These are phyloP conservation scores for Stenolophus ochropezus DNA, from an alignment of 2,888 invertebrate species.

Conservation along the genomic window DNA sequence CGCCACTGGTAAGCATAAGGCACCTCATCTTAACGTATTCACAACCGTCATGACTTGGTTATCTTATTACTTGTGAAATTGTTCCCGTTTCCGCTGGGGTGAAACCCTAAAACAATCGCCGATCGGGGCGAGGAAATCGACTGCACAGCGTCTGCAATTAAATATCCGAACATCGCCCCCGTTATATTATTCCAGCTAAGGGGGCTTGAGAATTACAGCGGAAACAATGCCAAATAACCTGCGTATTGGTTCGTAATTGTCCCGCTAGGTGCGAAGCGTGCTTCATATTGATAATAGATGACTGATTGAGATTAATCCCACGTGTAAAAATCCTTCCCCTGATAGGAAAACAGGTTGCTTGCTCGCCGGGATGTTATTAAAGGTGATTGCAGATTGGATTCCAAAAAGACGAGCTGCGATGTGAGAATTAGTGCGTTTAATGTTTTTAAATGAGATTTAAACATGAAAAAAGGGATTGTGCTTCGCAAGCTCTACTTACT, in stretches of 20 bases:
- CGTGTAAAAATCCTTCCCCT: conserved; percentile 11
- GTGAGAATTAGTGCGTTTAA: conserved; percentile 34
- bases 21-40: not conserved
- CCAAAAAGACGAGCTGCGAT: conserved; percentile 16
- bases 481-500: not conserved
- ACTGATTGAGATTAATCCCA: conserved; percentile 32
- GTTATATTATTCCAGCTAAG: conserved; percentile 48
- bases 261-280: conserved; percentile 31
- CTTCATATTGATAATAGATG: conserved; percentile 40
- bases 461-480: conserved; percentile 31
- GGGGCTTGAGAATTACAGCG: conserved; percentile 33
- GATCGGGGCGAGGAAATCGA: conserved; percentile 52
- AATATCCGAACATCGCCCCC: conserved; percentile 49
- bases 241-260: conserved; percentile 40
- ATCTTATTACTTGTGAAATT: conserved; percentile 60
- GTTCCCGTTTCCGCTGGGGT: conserved; percentile 53
- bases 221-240: conserved; percentile 47
- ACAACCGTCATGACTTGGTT: conserved; percentile 43
- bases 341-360: conserved; percentile 20
- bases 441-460: conserved; percentile 23
- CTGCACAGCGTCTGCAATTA: conserved; percentile 55
- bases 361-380: conserved; percentile 15
- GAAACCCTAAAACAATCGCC: conserved; percentile 48
- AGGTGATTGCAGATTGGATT: conserved; percentile 32
- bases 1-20: not conserved